Percentiles rank a stretch among this genome's conserved stretches.
These are phyloP conservation scores for Cryptocephalus primarius DNA, from an alignment of 2,888 invertebrate species.

Conservation along the genomic window DNA sequence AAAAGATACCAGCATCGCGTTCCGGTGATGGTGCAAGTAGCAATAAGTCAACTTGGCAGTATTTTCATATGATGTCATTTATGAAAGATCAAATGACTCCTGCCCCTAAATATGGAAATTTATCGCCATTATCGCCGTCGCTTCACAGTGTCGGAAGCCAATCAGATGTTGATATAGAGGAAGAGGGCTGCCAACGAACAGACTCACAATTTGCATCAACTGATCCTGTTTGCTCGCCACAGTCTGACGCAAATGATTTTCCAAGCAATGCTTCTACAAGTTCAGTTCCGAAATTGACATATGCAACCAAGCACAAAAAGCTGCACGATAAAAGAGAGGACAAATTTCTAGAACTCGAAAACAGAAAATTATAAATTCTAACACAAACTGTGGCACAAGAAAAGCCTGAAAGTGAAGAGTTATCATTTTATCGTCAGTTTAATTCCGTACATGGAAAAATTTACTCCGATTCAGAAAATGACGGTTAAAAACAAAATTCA, in stretches of 20 bases:
- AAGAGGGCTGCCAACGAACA: slow-evolving; percentile 2
- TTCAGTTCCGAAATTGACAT: neutral
- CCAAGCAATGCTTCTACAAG: neutral
- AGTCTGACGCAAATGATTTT: slow-evolving; percentile 3
- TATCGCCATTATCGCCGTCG: slow-evolving; percentile 22
- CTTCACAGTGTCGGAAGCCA: slow-evolving; percentile 30
- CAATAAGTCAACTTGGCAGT: slow-evolving; percentile 2
- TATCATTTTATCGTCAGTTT: slow-evolving; percentile 9
- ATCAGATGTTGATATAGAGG: slow-evolving; percentile 50
- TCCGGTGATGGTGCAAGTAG: slow-evolving; percentile 11
- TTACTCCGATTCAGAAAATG: slow-evolving; percentile 5
- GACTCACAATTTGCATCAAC: slow-evolving; percentile 1
- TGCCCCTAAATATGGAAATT: slow-evolving; percentile 45
- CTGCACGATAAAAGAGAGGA: slow-evolving; percentile 3
- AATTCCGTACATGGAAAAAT: slow-evolving; percentile 8
- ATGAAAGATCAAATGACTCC: slow-evolving; percentile 6
- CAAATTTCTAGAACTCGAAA: slow-evolving; percentile 7
- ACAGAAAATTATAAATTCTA: slow-evolving; percentile 4
- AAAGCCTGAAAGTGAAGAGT: slow-evolving; percentile 4
- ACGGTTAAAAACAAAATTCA: slow-evolving; percentile 7
- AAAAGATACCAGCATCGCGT: neutral
- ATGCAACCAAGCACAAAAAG: slow-evolving; percentile 2
- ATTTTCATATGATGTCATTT: slow-evolving; percentile 4
- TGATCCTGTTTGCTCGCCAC: neutral
- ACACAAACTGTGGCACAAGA: slow-evolving; percentile 1